Percentiles rank a stretch among this genome's conserved stretches.
Evolutionary conservation across 2,797 vertebrate genomes (phyloP).

Genomic region (Periparus ater): DNA sequence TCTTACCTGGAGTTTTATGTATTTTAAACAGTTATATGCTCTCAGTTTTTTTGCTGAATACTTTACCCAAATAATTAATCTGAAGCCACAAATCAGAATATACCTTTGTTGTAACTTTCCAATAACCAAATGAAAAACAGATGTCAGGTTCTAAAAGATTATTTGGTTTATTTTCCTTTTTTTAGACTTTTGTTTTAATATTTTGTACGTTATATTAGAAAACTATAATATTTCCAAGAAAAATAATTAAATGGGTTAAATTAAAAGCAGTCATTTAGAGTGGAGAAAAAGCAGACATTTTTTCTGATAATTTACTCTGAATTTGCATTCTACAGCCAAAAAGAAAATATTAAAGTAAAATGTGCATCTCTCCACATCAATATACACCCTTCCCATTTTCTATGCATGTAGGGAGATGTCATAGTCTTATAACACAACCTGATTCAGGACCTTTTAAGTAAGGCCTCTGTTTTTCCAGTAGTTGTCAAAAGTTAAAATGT

Average conservation of each 20-base stretch:
- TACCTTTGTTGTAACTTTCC: background rate
- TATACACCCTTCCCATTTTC: background rate
- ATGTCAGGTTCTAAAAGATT: background rate
- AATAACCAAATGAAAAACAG: background rate
- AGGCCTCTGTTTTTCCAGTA: background rate
- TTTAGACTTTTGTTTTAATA: background rate
- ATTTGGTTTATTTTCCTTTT: background rate
- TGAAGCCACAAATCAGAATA: background rate
- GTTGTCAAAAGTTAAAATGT: background rate
- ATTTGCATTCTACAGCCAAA: background rate
- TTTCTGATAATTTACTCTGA: background rate
- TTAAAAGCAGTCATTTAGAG: background rate
- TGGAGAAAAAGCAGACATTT: background rate
- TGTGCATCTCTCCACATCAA: background rate
- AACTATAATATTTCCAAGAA: background rate
- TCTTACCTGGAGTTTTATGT: background rate
- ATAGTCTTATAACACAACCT: background rate
- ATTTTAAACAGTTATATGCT: background rate
- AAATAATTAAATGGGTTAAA: background rate
- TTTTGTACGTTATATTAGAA: background rate
- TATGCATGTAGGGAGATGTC: background rate
- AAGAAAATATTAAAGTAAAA: background rate
- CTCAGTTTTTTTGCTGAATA: background rate
- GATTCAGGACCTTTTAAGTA: background rate
- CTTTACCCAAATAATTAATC: background rate